Conservation (phyloP, 1,140 invertebrate species). For the Pachyrhynchus sulphureomaculatus region DNA sequence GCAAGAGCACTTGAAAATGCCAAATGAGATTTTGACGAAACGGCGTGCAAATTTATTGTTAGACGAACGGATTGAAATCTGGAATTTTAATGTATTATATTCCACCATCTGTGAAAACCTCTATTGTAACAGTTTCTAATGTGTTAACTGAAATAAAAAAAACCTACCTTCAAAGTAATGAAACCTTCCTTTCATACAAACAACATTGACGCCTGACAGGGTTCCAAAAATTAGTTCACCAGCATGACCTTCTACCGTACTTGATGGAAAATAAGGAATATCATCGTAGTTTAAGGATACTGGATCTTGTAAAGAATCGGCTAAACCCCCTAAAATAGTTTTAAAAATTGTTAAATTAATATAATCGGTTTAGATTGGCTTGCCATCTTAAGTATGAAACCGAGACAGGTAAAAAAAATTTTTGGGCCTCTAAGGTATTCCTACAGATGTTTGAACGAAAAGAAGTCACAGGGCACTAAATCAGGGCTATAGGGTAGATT, state of each 20-base stretch:
- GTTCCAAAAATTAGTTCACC: slow-evolving; percentile 88
- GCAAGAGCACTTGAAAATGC: too few species aligned
- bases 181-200: slow-evolving; percentile 94
- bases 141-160: slow-evolving; percentile 95
- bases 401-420: not conserved
- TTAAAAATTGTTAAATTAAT: not conserved
- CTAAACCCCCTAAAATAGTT: slow-evolving; percentile 72
- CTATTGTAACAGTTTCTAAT: slow-evolving; percentile 85
- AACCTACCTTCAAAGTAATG: slow-evolving; percentile 95
- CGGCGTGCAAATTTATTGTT: too few species aligned
- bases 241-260: slow-evolving; percentile 87
- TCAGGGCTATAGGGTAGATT: too few species aligned
- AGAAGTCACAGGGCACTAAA: too few species aligned
- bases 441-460: too few species aligned
- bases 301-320: slow-evolving; percentile 71
- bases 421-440: too few species aligned
- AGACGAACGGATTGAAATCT: too few species aligned
- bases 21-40: too few species aligned
- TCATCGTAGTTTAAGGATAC: slow-evolving; percentile 78
- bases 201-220: slow-evolving; percentile 71
- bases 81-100: too few species aligned
- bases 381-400: not conserved
- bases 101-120: too few species aligned
- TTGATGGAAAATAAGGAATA: slow-evolving; percentile 88
- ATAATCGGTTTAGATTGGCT: not conserved